Evolutionary conservation across 2,888 invertebrate genomes (phyloP).

Genomic region (Coelinius sp.): DNA sequence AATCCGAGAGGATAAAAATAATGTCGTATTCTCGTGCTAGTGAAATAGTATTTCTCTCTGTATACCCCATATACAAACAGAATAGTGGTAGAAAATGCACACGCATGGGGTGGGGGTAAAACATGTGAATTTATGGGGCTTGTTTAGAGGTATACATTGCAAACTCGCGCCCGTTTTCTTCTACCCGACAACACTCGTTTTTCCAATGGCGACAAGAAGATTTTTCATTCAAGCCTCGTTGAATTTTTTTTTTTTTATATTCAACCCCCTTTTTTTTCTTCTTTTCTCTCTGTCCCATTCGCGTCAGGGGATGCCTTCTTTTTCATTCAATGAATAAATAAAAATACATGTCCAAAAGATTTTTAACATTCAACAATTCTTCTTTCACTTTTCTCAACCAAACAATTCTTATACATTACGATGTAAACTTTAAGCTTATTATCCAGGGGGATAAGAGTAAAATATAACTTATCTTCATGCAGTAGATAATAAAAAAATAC

Average conservation of each 20-base stretch:
- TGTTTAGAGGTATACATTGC: conserved; percentile 47
- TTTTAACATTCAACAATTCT: conserved; percentile 29
- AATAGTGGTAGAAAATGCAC: conserved; percentile 19
- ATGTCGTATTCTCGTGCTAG: conserved; percentile 52
- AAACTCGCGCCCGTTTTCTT: conserved; percentile 47
- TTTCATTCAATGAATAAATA: conserved; percentile 6
- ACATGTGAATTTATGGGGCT: conserved; percentile 57
- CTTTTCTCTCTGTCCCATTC: not conserved
- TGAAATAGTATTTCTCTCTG: conserved; percentile 52
- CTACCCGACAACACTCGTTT: conserved; percentile 45
- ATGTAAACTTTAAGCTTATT: conserved; percentile 29
- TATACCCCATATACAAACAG: conserved; percentile 36
- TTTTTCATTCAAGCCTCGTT: conserved; percentile 46
- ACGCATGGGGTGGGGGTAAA: conserved; percentile 21
- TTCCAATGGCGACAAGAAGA: conserved; percentile 53
- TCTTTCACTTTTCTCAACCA: not conserved
- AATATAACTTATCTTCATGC: conserved; percentile 11
- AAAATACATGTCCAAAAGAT: conserved; percentile 26
- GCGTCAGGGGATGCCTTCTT: conserved; percentile 3
- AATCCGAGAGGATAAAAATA: conserved; percentile 41
- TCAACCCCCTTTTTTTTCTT: conserved; percentile 17
- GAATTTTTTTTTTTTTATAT: conserved; percentile 15
- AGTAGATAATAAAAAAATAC: not conserved
- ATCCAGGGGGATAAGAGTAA: not conserved
- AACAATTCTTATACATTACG: not conserved